Evolutionary conservation across 1,140 invertebrate species (phyloP), one percentile per base, ranked within the genome.

Genomic region (Formica exsecta): DNA sequence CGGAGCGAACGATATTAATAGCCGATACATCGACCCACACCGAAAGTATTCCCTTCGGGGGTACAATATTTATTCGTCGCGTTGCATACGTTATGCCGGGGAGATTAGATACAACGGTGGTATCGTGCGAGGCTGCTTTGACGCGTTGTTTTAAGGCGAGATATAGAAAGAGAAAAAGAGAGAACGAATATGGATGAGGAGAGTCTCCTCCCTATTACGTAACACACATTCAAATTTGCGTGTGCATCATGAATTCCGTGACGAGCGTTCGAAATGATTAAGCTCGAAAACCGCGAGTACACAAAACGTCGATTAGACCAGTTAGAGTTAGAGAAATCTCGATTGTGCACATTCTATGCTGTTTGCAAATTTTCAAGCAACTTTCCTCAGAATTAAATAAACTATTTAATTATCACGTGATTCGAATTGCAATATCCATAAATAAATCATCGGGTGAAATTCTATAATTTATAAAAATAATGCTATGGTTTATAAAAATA

Each of bases 21-120:
- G 73, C 74, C 65, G 54, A 70, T 71, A 54, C 62, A 80, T 85
- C 85, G 89, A 76, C 71, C 85, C 74, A 80, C 80, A 81, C 75
- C 89, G 80, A 90, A 90, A 71, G 80, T 89, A 87, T n/a, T 88
- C 70, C 86, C 88, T 80, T 85, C 80, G 61, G 77, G 71, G 25
- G 36, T 75, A 74, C 61, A 83, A 51, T 90, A 90, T 90, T 90
- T 90, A 85, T 54, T 89, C 36, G 51, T 75, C 83, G 79, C 77
- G 41, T 61, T 75, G 61, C 32, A 70, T 59, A 61, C 70, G 73
- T 36, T 77, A 22, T 66, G 54, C 64, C 22, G 61, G 11, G 8
- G 38, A 90, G 89, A 90, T 90, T 90, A 90, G 88, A 90, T 89
- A 90, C 61, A 89, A 87, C 41, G 38, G n/a, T 44, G 41, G 74